Conservation (phyloP, 1,140 invertebrate species). For the Manduca sexta region DNA sequence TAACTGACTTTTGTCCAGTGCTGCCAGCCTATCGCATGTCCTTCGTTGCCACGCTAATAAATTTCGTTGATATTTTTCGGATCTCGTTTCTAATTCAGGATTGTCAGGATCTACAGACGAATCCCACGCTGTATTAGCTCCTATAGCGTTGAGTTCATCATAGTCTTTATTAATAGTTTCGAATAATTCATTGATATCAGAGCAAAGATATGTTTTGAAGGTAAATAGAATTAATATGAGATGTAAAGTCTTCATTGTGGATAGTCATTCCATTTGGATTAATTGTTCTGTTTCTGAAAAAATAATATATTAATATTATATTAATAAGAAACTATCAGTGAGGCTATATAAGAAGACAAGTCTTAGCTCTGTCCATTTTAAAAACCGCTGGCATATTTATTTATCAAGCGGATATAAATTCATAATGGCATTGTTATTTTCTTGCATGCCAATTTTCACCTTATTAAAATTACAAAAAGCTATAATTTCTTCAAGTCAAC, state of each 20-base stretch:
- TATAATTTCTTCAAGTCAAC: too few relatives aligned
- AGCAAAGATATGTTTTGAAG: constrained; percentile 5
- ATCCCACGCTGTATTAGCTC: constrained; percentile 42
- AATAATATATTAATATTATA: too few relatives aligned
- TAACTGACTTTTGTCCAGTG: constrained; percentile 20
- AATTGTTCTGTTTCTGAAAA: too few relatives aligned
- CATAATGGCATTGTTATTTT: too few relatives aligned
- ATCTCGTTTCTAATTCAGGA: constrained; percentile 14
- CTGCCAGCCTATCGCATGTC: constrained; percentile 27
- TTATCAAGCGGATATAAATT: too few relatives aligned
- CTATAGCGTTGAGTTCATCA: constrained; percentile 33
- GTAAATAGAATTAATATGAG: background rate
- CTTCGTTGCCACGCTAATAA: constrained; percentile 36
- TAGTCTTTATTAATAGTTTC: constrained; percentile 34
- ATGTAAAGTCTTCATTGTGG: background rate
- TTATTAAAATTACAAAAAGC: too few relatives aligned
- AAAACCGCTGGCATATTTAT: too few relatives aligned
- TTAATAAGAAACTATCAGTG: too few relatives aligned
- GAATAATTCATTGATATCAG: constrained; percentile 26
- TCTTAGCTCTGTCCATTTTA: too few relatives aligned
- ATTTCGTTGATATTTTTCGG: constrained; percentile 30
- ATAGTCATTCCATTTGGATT: background rate
- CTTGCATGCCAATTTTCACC: too few relatives aligned
- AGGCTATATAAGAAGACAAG: too few relatives aligned
- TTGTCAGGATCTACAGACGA: constrained; percentile 31